phyloP scores from a whole-genome alignment of 2,888 invertebrate species.

The Tachina fera region DNA sequence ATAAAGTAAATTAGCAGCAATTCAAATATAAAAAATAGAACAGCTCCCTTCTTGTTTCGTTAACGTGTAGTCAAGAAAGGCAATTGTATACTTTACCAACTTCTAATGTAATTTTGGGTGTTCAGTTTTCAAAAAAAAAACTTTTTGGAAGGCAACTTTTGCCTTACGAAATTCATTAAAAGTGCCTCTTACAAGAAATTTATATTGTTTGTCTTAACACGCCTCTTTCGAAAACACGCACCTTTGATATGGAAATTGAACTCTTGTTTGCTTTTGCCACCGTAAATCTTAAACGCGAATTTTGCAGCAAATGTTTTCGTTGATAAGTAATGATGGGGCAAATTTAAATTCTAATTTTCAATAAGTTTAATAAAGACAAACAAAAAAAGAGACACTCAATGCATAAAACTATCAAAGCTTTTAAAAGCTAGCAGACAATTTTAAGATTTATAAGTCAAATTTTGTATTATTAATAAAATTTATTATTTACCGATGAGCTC shows the following conservation, averaged over 20 bases:
- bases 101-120: too few relatives aligned
- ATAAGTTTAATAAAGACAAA: background rate
- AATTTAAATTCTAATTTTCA: background rate
- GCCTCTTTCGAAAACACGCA: background rate
- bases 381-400: background rate
- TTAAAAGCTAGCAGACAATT: too few relatives aligned
- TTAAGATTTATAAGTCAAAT: too few relatives aligned
- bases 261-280: background rate
- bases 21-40: too few relatives aligned
- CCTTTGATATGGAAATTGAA: constrained; percentile 29
- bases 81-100: constrained; percentile 35
- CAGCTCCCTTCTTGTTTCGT: background rate
- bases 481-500: too few relatives aligned
- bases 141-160: constrained; percentile 1
- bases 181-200: constrained; percentile 6
- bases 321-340: background rate
- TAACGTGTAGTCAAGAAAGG: constrained; percentile 7
- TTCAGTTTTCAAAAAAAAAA: background rate
- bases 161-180: constrained; percentile 1
- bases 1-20: too few relatives aligned
- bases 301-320: background rate
- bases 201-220: background rate
- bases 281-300: background rate
- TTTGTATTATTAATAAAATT: too few relatives aligned
- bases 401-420: background rate